Evolutionary conservation across 2,888 invertebrate genomes (phyloP).

Genomic region (Xestia c-nigrum): DNA sequence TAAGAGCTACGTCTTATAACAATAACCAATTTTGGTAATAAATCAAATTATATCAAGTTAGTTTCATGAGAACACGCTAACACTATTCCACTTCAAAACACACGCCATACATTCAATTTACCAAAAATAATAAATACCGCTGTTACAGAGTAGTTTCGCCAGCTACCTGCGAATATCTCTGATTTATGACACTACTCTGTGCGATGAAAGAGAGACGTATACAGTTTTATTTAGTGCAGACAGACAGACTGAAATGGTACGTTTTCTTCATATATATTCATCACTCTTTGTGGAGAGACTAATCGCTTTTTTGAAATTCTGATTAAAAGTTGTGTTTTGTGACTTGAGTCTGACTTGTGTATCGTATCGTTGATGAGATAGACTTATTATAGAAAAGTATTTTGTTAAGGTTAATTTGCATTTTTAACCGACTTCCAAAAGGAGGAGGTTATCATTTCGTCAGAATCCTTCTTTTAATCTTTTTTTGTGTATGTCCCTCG

Average conservation of each 20-base stretch:
- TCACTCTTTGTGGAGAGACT: conserved; percentile 34
- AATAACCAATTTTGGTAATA: background rate
- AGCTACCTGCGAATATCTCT: conserved; percentile 49
- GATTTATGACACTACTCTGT: conserved; percentile 57
- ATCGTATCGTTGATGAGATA: background rate
- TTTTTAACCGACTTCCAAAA: no score
- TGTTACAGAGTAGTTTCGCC: conserved; percentile 17
- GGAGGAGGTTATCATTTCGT: no score
- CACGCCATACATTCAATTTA: conserved; percentile 45
- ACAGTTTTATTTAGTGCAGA: conserved; percentile 52
- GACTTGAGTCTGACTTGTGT: background rate
- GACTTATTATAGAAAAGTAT: background rate
- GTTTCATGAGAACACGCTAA: background rate
- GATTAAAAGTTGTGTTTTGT: conserved; percentile 21
- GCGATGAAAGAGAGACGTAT: conserved; percentile 56
- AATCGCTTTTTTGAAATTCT: conserved; percentile 43
- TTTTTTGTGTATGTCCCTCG: no score
- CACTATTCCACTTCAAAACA: background rate
- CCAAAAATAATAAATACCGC: conserved; percentile 53
- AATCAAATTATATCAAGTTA: background rate
- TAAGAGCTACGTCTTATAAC: background rate
- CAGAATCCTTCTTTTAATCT: no score
- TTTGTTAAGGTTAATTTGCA: background rate
- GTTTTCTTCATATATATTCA: conserved; percentile 42
- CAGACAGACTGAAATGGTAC: conserved; percentile 34